Conservation (phyloP, 2,888 invertebrate genomes). For the Melipona bicolor region DNA sequence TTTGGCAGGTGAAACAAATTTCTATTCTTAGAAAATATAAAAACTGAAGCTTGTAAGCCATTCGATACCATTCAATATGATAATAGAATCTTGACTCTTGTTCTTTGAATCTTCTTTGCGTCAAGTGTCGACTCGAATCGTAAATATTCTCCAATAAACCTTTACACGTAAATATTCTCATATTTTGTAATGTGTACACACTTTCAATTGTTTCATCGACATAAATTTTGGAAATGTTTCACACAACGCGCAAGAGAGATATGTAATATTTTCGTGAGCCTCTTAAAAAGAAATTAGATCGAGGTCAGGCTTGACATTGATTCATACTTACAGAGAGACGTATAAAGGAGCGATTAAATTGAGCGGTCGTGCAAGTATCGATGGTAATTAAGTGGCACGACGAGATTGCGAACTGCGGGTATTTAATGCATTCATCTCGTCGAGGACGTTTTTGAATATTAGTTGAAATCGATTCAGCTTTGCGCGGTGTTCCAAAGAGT, state of each 20-base stretch:
- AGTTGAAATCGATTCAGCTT: constrained; percentile 7
- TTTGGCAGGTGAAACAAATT: no score
- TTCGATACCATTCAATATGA: no score
- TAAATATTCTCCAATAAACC: no score
- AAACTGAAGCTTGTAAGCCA: no score
- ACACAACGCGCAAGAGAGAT: neutral
- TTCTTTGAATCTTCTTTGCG: no score
- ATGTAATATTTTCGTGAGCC: no score
- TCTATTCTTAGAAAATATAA: no score
- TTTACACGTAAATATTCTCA: no score
- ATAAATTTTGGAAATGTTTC: neutral
- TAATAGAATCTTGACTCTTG: no score
- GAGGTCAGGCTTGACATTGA: neutral
- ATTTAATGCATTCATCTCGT: constrained; percentile 12
- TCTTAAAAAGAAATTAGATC: no score
- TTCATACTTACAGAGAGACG: neutral
- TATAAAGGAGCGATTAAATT: constrained; percentile 7
- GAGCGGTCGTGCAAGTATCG: neutral
- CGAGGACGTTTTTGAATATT: constrained; percentile 21
- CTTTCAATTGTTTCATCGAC: no score
- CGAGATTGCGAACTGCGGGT: neutral
- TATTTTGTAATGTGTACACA: neutral
- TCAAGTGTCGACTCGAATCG: no score
- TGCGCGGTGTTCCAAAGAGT: neutral
- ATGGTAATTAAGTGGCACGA: constrained; percentile 24